Evolutionary conservation across 2,113 vertebrate species (phyloP), one percentile per base, ranked within the genome.

Genomic region (Anoplopoma fimbria): DNA sequence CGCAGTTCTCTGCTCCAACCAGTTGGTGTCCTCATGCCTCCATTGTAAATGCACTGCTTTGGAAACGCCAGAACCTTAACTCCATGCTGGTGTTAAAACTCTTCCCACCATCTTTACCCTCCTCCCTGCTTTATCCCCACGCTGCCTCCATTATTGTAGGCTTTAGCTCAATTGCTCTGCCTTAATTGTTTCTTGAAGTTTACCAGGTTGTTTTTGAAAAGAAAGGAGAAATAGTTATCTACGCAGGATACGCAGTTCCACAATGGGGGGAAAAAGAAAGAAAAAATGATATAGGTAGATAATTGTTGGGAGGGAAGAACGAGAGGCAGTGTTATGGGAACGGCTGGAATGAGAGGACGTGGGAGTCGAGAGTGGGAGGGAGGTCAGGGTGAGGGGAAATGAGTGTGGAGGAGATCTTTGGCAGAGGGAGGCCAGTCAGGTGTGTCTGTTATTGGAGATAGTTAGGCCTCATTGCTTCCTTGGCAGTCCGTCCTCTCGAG

Each of bases 1-100:
- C 90, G 25, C 90, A 94, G 77, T 93, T 89, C 27, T 40, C 25
- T 0, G 0, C 9, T 31, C 0, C 65, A 13, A 6, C 94, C 95
- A 97, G 93, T 75, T 95, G 98, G 97, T 97, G 98, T 95, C 98
- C 96, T 96, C 95, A 93, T 93, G 93, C 94, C 90, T 95, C 93
- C 92, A 94, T n/a, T 82, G 53, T 64, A 88, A 75, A 72, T 13
- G 21, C 47, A 3, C 10, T 0, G 4, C 79, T 65, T 23, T 51
- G 49, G 45, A 72, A n/a, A 36, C 0, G 19, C 60, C 45, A 27
- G 40, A 75, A 14, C 69, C 51, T 79, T 2, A 79, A 69, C 84
- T 85, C 68, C 69, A 77, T 77, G 62, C 74, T 80, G 83, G 82
- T 81, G 75, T 75, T 84, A 73, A 81, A 87, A 75, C 67, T 69